Evolutionary conservation across 2,797 vertebrate species (phyloP), one percentile per base, ranked within the genome.

Genomic region (Synaphobranchus kaupii): DNA sequence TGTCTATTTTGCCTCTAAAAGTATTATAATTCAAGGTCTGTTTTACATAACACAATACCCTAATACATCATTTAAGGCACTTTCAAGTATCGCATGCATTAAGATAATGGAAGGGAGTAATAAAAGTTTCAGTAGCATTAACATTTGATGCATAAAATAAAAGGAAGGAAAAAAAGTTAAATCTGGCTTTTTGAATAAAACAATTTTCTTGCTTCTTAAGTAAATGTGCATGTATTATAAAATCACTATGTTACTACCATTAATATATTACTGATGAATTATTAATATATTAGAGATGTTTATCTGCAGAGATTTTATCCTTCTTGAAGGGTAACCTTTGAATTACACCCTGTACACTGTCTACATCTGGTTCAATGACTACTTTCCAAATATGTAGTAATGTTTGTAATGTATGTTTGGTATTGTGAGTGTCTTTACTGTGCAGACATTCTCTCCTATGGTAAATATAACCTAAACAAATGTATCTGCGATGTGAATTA

Each of bases 111-210:
- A 95, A 92, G 88, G 7, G 82, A 90, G 93, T 95, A 84, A 95
- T 96, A 92, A 95, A 96, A 95, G 84, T 95, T 96, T 95, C 85
- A 96, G 91, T 84, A 94, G 94, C 95, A 96, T 96, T 95, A 95
- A 95, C 93, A 95, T 95, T 92, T 94, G 94, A 96, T 96, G 95
- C 94, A 95, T 96, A 93, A 95, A 94, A 94, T 93, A 92, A 94
- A 92, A 89, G 90, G 89, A 56, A 90, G 89, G 88, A 90, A 87
- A 90, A 87, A 93, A 92, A 88, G 89, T 88, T 89, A 91, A 94
- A 94, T 91, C 90, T 48, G 88, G 89, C 87, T 87, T 90, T 86
- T 91, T 86, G 87, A 90, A 91, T 90, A 84, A 88, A 90, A 91
- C 91, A 92, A 88, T 60, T 47, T 83, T 86, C 92, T 91, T 84